Evolutionary conservation across 2,113 vertebrate genomes (phyloP).

Genomic region (Pteropus alecto): DNA sequence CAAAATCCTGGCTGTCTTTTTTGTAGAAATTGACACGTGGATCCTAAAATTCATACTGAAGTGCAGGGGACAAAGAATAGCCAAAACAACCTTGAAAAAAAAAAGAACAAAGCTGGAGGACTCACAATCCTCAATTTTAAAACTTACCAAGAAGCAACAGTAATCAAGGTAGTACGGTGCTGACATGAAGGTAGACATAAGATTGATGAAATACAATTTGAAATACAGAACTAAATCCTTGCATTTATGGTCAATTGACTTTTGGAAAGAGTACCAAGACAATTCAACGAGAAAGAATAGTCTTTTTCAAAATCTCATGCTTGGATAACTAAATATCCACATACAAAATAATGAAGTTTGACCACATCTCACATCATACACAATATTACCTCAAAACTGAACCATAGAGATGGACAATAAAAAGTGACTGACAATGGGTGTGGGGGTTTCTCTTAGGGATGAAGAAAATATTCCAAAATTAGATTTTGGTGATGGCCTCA

Average conservation of each 20-base stretch:
- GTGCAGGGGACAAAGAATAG: neutral
- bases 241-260: neutral
- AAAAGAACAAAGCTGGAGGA: neutral
- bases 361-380: neutral
- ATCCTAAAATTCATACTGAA: neutral
- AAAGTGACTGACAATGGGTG: neutral
- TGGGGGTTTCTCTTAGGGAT: neutral
- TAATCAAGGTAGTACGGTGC: neutral
- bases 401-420: neutral
- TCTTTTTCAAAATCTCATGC: neutral
- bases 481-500: neutral
- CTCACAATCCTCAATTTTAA: neutral
- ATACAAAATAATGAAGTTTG: neutral
- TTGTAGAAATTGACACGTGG: neutral
- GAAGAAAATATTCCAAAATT: neutral
- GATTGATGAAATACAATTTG: neutral
- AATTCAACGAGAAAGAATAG: neutral
- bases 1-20: neutral
- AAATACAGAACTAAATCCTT: neutral
- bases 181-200: neutral
- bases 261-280: neutral
- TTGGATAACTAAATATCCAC: neutral
- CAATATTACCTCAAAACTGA: neutral
- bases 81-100: neutral
- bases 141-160: neutral